Percentiles rank a stretch among this genome's conserved stretches.
These are phyloP conservation scores for Sminthurides bifidus DNA, from an alignment of 1,140 invertebrate species.

Conservation along the genomic window DNA sequence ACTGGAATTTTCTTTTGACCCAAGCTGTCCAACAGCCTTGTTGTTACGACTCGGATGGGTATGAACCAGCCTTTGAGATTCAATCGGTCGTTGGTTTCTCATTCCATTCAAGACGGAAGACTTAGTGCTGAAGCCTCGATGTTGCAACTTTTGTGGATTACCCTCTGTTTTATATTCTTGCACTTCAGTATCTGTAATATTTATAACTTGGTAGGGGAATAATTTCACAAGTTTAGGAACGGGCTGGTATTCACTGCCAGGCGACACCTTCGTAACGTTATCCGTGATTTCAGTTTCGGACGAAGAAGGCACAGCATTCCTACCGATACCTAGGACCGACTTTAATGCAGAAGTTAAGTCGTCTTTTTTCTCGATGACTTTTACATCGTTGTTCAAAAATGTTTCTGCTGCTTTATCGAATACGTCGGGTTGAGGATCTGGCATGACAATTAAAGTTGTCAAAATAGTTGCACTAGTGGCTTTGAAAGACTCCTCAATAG, in stretches of 20 bases:
- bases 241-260: neutral
- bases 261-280: neutral
- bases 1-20: too few species aligned
- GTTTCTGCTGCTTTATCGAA: constrained; percentile 13
- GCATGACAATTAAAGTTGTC: constrained; percentile 15
- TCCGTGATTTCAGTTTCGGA: neutral
- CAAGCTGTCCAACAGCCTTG: too few species aligned
- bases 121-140: too few species aligned
- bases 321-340: constrained; percentile 6
- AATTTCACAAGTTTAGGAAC: constrained; percentile 18
- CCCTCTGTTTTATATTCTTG: neutral
- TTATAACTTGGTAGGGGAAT: constrained; percentile 27
- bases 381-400: neutral
- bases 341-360: constrained; percentile 4
- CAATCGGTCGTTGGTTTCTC: too few species aligned
- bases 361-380: neutral
- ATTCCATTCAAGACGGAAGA: too few species aligned
- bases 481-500: constrained; percentile 23
- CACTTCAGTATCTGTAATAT: constrained; percentile 5
- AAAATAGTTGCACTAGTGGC: constrained; percentile 13
- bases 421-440: constrained; percentile 19
- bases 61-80: too few species aligned
- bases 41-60: too few species aligned
- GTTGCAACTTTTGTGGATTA: too few species aligned
- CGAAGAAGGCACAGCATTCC: neutral